A percentile compares a stretch with the other conserved stretches of the same genome.
Conservation (phyloP, 2,113 vertebrate genomes). For the Papio anubis region DNA sequence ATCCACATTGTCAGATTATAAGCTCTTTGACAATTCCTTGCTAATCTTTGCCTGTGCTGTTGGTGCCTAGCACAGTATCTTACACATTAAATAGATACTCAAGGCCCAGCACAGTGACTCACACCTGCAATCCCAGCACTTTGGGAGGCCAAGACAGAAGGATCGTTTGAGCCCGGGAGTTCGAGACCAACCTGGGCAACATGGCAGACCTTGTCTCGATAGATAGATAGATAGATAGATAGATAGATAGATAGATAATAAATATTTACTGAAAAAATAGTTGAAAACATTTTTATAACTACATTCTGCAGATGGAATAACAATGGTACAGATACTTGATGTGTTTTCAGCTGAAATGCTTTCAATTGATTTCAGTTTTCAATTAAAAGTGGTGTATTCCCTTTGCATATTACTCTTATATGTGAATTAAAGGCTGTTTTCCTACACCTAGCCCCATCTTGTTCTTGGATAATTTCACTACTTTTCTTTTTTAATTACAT, state of each 20-base stretch:
- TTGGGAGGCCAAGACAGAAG: no score
- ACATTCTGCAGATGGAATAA: background rate
- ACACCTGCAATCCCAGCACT: no score
- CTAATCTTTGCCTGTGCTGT: background rate
- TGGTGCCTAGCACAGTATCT: no score
- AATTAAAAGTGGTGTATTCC: background rate
- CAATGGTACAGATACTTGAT: background rate
- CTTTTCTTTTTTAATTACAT: background rate
- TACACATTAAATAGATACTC: background rate
- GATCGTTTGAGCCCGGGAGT: no score
- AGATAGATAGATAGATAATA: background rate
- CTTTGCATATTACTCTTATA: background rate
- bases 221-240: no score
- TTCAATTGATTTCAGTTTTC: background rate
- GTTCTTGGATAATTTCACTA: background rate
- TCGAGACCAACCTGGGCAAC: no score
- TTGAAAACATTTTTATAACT: background rate
- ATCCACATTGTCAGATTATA: background rate
- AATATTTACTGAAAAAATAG: background rate
- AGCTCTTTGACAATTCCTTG: background rate
- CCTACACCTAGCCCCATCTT: background rate
- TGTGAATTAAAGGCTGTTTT: background rate
- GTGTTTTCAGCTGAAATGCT: background rate
- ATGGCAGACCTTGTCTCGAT: no score
- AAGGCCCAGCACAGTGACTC: no score